Evolutionary conservation across 2,113 vertebrate genomes (phyloP), one percentile per base, ranked within the genome.

Genomic region (Hippocampus barbouri): DNA sequence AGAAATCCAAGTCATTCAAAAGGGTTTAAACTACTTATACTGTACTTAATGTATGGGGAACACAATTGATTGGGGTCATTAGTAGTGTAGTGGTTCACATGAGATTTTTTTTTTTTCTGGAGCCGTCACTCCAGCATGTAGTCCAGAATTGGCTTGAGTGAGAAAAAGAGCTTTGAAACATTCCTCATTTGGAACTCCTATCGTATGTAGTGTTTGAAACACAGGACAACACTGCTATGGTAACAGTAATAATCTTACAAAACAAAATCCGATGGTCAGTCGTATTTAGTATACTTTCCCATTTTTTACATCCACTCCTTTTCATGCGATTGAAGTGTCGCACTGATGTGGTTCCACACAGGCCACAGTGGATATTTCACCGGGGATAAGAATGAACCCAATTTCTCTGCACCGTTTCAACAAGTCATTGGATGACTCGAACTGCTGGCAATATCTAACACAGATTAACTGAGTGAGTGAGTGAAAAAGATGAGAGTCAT

Each of bases 311-410:
- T 57, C 9, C 56, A 23, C 8, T 12, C 25, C 25, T 30, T 60
- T 27, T 60, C 25, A 60, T 7, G 14, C 57, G 27, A 60, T 2
- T 60, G 25, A 60, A 60, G n/a, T 54, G 15, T 18, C 16, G 47
- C 16, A 54, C 68, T 74, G 69, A 49, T 14, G 6, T n/a, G 2
- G 15, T 54, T 40, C 47, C 70, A 62, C 65, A 57, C 1, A 38
- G 68, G 73, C 78, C 78, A 85, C 82, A 78, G 23, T 59, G 76
- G 79, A 79, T 78, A 79, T 69, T 86, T 83, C 66, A 80, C 54
- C 70, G 51, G 69, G 74, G 83, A 86, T 83, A 74, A 76, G 57
- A 83, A 78, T 79, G 72, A 86, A 89, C 82, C 87, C 69, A 65
- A 71, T 87, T 84, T 81, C 21, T 69, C 59, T 38, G 16, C 21